Evolutionary conservation across 2,797 vertebrate species (phyloP), one percentile per base, ranked within the genome.

Genomic region (Neostethus bicornis): DNA sequence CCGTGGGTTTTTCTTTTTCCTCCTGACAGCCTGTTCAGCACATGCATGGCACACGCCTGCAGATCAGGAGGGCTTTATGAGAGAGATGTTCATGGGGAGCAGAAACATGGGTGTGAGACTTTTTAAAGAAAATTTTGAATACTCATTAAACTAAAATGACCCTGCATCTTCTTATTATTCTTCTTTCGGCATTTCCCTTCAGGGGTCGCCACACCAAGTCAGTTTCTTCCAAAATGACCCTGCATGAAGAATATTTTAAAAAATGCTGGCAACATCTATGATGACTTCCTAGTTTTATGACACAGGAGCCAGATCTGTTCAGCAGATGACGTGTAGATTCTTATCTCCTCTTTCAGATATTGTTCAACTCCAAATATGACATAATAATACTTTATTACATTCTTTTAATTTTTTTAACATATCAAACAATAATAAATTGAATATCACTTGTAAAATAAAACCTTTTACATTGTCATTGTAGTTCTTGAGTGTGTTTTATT

Each of bases 11-110:
- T 51, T 49, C 43, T 39, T 51, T 49, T 45, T 31, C 50, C 70
- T 77, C 56, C 49, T 73, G 77, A 69, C 72, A 58, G 68, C 69
- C 70, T 68, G 70, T 24, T 7, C 57, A 38, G 63, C 73, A 58
- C 67, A 54, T 3, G 50, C 65, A 54, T 2, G 44, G 51, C 23
- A 57, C 55, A 56, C 31, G 62, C 46, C 65, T 51, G 13, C n/a
- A 46, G 51, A 65, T 44, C 6, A n/a, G 34, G 34, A 56, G 16
- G 49, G 70, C 29, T 76, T 70, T 73, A 44, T 61, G 56, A 28
- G 32, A 13, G 39, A 60, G 29, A 20, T 5, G 25, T 38, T 54
- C 50, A 42, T 48, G 48, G 19, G 25, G 19, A 31, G 47, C 39
- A 47, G 51, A 56, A 58, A 32, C 52, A 38, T 7, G 35, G n/a